Percentiles rank a stretch among this genome's conserved stretches.
Evolutionary conservation across 1,140 invertebrate genomes (phyloP).

Genomic region (Centruroides vittatus): DNA sequence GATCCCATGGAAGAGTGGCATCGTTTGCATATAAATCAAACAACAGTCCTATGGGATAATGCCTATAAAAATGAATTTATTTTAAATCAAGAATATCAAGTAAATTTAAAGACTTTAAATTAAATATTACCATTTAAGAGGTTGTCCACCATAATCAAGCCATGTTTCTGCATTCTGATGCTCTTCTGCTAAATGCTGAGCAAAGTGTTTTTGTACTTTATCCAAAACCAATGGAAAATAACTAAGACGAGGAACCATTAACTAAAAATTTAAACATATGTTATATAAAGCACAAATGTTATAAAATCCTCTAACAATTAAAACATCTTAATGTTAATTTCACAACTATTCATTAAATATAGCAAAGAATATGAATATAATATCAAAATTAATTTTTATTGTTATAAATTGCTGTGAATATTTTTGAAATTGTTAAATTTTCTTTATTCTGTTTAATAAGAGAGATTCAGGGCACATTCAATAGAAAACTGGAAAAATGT

Average conservation of each 20-base stretch:
- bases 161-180: conserved; percentile 80
- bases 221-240: conserved; percentile 94
- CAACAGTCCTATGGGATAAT: conserved; percentile 90
- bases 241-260: conserved; percentile 85
- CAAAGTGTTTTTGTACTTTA: conserved; percentile 86
- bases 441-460: too few species aligned
- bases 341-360: too few species aligned
- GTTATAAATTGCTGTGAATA: too few species aligned
- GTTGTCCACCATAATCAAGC: conserved; percentile 83
- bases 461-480: too few species aligned
- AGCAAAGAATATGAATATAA: too few species aligned
- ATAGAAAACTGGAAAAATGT: not conserved
- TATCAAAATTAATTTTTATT: too few species aligned
- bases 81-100: too few species aligned
- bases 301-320: not conserved
- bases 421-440: too few species aligned
- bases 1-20: conserved; percentile 70
- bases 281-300: not conserved
- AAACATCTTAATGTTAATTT: too few species aligned
- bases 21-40: conserved; percentile 67
- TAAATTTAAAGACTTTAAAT: too few species aligned
- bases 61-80: conserved; percentile 35
- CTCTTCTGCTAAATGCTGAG: conserved; percentile 61
- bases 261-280: conserved; percentile 25
- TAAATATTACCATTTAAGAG: conserved; percentile 61